These are phyloP conservation scores for Centropus unirufus DNA, from an alignment of 2,113 vertebrate genomes.

Conservation along the genomic window DNA sequence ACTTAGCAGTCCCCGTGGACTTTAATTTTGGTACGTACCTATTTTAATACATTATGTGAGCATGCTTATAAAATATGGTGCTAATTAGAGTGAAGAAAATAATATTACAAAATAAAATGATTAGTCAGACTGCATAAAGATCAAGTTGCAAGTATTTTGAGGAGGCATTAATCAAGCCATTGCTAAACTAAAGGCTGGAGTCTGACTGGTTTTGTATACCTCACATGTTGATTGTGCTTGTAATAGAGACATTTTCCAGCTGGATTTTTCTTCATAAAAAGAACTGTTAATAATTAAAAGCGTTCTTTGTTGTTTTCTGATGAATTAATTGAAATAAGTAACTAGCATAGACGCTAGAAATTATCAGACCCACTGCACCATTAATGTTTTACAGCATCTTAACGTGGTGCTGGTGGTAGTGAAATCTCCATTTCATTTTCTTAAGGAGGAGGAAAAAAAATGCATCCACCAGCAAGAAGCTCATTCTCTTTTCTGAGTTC, in stretches of 20 bases:
- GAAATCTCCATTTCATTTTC: slow-evolving; percentile 53
- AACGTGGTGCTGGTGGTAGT: slow-evolving; percentile 33
- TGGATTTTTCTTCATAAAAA: slow-evolving; percentile 51
- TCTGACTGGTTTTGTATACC: slow-evolving; percentile 35
- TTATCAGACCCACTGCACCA: slow-evolving; percentile 32
- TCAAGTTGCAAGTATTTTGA: slow-evolving; percentile 66
- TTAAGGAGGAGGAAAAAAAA: background rate
- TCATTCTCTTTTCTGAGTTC: background rate
- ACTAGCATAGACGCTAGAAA: slow-evolving; percentile 19
- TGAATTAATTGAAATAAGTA: slow-evolving; percentile 57
- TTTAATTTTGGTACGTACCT: slow-evolving; percentile 82
- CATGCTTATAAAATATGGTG: slow-evolving; percentile 66
- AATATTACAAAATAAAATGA: slow-evolving; percentile 17
- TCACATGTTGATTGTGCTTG: slow-evolving; percentile 58
- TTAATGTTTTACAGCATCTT: slow-evolving; percentile 76
- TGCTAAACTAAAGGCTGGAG: slow-evolving; percentile 32
- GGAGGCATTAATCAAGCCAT: slow-evolving; percentile 45
- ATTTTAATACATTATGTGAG: slow-evolving; percentile 68
- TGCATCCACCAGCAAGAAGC: background rate
- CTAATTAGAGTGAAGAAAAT: background rate
- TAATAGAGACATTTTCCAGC: slow-evolving; percentile 22
- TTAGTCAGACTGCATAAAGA: slow-evolving; percentile 40
- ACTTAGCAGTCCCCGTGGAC: slow-evolving; percentile 79
- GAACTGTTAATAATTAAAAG: slow-evolving; percentile 67
- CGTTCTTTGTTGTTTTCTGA: slow-evolving; percentile 52